phyloP scores from a whole-genome alignment of 2,113 vertebrate species.

The Pantherophis guttatus region DNA sequence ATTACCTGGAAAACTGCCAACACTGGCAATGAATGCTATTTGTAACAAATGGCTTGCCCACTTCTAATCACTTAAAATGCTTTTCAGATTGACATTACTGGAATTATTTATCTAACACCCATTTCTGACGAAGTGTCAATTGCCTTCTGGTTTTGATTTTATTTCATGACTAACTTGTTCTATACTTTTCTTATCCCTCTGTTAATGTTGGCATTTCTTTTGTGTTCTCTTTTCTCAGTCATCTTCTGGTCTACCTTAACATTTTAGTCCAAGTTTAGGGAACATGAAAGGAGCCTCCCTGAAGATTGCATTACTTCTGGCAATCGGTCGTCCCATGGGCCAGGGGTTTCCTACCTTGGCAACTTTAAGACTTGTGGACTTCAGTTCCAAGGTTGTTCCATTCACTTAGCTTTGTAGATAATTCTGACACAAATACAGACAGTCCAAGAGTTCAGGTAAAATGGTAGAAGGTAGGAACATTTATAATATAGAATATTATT shows the following conservation, averaged over 20 bases:
- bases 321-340: background rate
- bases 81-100: constrained; percentile 13
- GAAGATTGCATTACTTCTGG: background rate
- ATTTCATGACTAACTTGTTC: background rate
- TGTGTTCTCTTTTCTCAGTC: background rate
- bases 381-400: no score
- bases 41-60: constrained; percentile 9
- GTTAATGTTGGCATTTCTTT: background rate
- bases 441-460: background rate
- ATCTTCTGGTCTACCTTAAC: background rate
- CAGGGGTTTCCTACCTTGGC: no score
- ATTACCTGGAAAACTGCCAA: constrained; percentile 15
- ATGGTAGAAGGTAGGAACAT: background rate
- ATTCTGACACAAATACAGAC: background rate
- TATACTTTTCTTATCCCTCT: background rate
- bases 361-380: no score
- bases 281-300: background rate
- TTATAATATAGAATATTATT: background rate
- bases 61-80: constrained; percentile 9
- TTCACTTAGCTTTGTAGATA: background rate
- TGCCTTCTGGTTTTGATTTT: background rate
- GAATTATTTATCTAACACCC: constrained; percentile 13
- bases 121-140: constrained; percentile 19
- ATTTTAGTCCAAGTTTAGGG: background rate
- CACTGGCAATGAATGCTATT: constrained; percentile 6